Conservation (phyloP, 1,140 invertebrate species). For the Steinernema khuongi region DNA sequence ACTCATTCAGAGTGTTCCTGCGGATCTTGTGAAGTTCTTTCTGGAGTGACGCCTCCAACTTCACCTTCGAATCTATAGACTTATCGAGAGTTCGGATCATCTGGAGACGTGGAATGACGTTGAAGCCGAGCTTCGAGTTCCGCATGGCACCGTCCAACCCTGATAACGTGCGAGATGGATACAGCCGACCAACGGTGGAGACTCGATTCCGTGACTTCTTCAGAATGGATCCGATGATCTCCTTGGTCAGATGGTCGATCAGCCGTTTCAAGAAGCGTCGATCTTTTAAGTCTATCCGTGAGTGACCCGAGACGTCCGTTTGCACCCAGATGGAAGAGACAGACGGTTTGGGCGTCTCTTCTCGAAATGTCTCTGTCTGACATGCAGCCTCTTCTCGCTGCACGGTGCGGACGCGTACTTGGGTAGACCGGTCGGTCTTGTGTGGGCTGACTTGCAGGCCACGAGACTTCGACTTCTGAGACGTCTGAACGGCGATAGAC, state of each 20-base stretch:
- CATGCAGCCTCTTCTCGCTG: neutral
- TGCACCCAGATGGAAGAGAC: neutral
- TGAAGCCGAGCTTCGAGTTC: neutral
- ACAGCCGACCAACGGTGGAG: neutral
- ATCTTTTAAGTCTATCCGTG: neutral
- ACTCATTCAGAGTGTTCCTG: neutral
- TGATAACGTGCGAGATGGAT: too few relatives aligned
- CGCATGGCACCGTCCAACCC: too few relatives aligned
- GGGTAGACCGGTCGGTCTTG: neutral
- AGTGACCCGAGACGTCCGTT: neutral
- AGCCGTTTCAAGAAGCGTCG: neutral
- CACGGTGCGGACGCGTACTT: neutral
- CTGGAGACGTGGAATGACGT: neutral
- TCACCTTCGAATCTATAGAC: neutral
- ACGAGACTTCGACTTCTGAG: neutral
- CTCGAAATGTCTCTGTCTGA: neutral
- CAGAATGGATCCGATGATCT: neutral
- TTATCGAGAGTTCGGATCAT: neutral
- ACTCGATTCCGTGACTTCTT: neutral
- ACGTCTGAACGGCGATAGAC: neutral
- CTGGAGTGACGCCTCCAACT: neutral
- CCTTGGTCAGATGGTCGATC: slow-evolving; percentile 1
- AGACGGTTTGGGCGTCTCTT: neutral
- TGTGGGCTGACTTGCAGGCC: neutral
- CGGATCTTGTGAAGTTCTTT: slow-evolving; percentile 3